Evolutionary conservation across 2,888 invertebrate genomes (phyloP), one percentile per base, ranked within the genome.

Genomic region (Platypus cylindrus): DNA sequence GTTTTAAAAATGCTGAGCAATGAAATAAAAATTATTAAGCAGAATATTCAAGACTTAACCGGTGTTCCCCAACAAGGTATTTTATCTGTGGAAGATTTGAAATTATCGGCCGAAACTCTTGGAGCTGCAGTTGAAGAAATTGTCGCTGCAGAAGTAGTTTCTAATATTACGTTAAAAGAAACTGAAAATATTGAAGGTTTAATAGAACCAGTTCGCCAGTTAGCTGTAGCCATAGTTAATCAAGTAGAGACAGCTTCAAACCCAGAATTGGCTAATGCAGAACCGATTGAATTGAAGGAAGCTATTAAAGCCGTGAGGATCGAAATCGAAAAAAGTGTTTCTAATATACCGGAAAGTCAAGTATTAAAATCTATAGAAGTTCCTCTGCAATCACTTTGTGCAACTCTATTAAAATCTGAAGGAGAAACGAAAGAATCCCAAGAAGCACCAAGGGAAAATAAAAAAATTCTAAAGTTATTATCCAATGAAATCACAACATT

Each of bases 1-100:
- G n/a, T n/a, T n/a, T n/a, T n/a, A n/a, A n/a, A n/a, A n/a, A n/a
- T n/a, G n/a, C n/a, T n/a, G n/a, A n/a, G n/a, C n/a, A n/a, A n/a
- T n/a, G n/a, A n/a, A n/a, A n/a, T n/a, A n/a, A n/a, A n/a, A n/a
- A n/a, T n/a, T n/a, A n/a, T 49, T 8, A 38, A 41, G 25, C 25
- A 36, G 8, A 40, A 37, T 30, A 38, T 27, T 3, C 30, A 44
- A 32, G 41, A 43, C 7, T n/a, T 44, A 4, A 17, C 34, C 11
- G 9, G 36, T n/a, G 13, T 35, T 13, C 20, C 37, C 5, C 34
- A 45, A 32, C n/a, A n/a, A n/a, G n/a, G n/a, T n/a, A n/a, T n/a
- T n/a, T n/a, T n/a, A n/a, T n/a, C n/a, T n/a, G n/a, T n/a, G n/a
- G n/a, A n/a, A n/a, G n/a, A n/a, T n/a, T n/a, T n/a, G n/a, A n/a